Evolutionary conservation across 2,113 vertebrate genomes (phyloP).

Genomic region (Carassius auratus): DNA sequence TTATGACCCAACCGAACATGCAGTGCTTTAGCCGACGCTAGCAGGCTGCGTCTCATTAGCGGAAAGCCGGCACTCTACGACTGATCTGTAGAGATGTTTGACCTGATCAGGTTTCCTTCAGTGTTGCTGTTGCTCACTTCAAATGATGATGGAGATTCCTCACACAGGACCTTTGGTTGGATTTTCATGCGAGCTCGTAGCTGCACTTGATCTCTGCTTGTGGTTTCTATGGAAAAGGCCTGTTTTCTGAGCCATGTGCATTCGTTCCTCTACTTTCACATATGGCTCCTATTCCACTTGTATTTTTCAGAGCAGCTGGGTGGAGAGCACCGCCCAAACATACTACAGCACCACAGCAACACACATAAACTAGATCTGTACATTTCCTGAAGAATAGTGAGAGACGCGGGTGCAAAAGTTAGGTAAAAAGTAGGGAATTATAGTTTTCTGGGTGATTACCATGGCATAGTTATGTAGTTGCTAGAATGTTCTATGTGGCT

Average conservation of each 20-base stretch:
- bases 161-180: neutral
- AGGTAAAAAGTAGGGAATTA: too few species aligned
- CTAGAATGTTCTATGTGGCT: neutral
- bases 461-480: neutral
- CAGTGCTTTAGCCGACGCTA: neutral
- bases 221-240: constrained; percentile 48
- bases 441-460: neutral
- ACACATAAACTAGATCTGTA: neutral
- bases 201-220: constrained; percentile 44
- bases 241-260: constrained; percentile 50
- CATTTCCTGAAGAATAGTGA: neutral
- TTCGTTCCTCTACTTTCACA: constrained; percentile 51
- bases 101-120: neutral
- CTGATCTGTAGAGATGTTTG: neutral
- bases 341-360: neutral
- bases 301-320: constrained; percentile 56
- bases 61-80: too few species aligned
- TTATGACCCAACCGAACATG: constrained; percentile 59
- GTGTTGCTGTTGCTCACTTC: neutral
- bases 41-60: constrained; percentile 5
- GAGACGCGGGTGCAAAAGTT: neutral
- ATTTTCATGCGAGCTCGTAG: neutral
- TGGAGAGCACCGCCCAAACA: constrained; percentile 13
- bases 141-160: constrained; percentile 5
- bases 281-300: constrained; percentile 58